phyloP scores from a whole-genome alignment of 2,113 vertebrate species.

The Steatornis caripensis region DNA sequence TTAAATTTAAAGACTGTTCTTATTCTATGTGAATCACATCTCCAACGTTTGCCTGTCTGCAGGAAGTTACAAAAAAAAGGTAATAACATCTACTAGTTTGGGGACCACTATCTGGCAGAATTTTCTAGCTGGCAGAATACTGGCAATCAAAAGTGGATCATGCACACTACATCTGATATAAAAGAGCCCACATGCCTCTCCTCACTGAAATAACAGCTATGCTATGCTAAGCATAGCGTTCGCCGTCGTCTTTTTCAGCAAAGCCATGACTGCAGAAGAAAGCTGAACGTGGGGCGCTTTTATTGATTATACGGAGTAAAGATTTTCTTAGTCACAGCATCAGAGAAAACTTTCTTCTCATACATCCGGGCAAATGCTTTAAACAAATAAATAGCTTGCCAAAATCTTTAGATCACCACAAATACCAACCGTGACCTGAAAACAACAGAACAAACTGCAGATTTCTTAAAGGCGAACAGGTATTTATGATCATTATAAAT shows the following conservation, averaged over 20 bases:
- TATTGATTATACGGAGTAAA: background rate
- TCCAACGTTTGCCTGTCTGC: background rate
- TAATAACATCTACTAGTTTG: background rate
- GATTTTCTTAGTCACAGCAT: background rate
- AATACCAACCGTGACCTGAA: background rate
- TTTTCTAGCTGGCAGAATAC: background rate
- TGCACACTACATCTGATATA: background rate
- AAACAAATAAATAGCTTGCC: background rate
- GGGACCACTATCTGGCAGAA: background rate
- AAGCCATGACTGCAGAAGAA: background rate
- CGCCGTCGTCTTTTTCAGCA: background rate
- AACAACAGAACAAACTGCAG: background rate
- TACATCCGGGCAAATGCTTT: background rate
- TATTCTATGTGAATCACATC: background rate
- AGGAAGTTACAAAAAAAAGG: background rate
- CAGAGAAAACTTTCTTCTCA: background rate
- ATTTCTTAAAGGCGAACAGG: background rate
- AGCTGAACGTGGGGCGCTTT: background rate
- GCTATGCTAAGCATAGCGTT: background rate
- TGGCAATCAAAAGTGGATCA: background rate
- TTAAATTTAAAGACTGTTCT: background rate
- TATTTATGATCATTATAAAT: background rate
- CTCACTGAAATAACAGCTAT: background rate
- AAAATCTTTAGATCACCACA: background rate
- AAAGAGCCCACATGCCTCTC: background rate